Evolutionary conservation across 2,113 vertebrate species (phyloP).

Genomic region (Menura novaehollandiae): DNA sequence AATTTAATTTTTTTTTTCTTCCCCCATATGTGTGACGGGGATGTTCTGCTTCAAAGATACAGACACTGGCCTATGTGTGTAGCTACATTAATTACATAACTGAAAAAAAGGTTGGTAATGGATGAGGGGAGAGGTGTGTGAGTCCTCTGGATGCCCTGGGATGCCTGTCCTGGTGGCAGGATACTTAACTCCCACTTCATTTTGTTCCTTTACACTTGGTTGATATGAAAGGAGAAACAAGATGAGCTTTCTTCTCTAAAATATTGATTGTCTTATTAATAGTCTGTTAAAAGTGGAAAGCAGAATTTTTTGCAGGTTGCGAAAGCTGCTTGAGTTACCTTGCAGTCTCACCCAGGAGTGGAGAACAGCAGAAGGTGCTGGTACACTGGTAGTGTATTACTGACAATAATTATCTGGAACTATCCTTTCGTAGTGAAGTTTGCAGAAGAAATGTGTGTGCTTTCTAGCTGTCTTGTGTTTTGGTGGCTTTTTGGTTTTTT

Average conservation of each 20-base stretch:
- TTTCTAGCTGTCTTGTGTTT: neutral
- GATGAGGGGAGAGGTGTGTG: rapidly evolving
- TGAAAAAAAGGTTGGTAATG: neutral
- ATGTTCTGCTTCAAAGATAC: neutral
- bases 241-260: neutral
- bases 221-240: neutral
- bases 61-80: neutral
- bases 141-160: neutral
- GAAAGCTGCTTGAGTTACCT: neutral
- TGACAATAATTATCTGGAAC: neutral
- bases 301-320: neutral
- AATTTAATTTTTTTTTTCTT: neutral
- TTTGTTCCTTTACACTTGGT: neutral
- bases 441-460: neutral
- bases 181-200: neutral
- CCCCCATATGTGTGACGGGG: rapidly evolving
- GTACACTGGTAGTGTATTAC: neutral
- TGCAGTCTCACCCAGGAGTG: neutral
- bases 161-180: neutral
- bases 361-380: neutral
- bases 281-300: neutral
- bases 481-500: neutral
- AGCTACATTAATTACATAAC: neutral
- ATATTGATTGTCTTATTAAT: neutral
- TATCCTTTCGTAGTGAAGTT: conserved; percentile 25